Conservation (phyloP, 2,888 invertebrate species). For the Endotricha flammealis region DNA sequence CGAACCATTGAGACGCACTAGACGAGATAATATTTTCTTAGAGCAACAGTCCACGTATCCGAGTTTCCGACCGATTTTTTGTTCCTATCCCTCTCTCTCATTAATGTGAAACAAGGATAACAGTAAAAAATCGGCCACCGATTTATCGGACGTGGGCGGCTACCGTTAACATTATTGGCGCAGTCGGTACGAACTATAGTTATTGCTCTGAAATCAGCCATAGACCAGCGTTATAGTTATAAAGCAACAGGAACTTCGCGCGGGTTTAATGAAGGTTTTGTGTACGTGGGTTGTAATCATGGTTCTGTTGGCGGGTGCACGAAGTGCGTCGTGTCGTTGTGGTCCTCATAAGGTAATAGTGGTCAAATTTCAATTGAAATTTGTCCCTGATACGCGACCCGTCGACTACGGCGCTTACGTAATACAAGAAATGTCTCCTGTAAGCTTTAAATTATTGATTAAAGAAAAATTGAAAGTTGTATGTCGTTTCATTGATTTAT, state of each 20-base stretch:
- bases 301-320: slow-evolving; percentile 30
- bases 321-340: slow-evolving; percentile 38
- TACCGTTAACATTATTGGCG: no score
- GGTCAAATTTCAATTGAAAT: slow-evolving; percentile 40
- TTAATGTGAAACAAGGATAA: no score
- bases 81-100: no score
- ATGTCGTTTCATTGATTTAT: slow-evolving; percentile 48
- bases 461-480: slow-evolving; percentile 72
- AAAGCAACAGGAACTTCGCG: slow-evolving; percentile 1
- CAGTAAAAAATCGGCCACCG: no score
- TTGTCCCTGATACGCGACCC: slow-evolving; percentile 29
- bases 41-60: no score
- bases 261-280: slow-evolving; percentile 34
- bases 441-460: slow-evolving; percentile 78
- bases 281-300: slow-evolving; percentile 23
- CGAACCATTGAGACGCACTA: no score
- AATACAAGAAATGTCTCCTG: slow-evolving; percentile 59
- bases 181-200: no score
- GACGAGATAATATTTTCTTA: no score
- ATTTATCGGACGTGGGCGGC: no score
- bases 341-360: slow-evolving; percentile 35
- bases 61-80: no score
- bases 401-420: slow-evolving; percentile 38
- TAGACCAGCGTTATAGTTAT: background rate
- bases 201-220: no score